These are phyloP conservation scores for Masticophis lateralis DNA, from an alignment of 2,797 vertebrate genomes.

Conservation along the genomic window DNA sequence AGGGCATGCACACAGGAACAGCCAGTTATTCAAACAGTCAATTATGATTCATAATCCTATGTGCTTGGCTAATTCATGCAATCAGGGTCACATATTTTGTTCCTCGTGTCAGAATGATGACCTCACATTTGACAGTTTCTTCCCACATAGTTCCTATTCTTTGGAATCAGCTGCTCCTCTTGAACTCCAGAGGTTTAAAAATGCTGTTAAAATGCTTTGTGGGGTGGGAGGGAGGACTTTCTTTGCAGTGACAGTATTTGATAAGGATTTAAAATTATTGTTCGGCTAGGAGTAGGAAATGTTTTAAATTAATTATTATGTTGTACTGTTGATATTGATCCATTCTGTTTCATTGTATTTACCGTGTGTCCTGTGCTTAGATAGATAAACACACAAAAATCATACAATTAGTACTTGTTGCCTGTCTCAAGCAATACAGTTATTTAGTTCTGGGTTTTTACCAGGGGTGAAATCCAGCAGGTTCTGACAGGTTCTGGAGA, in stretches of 20 bases:
- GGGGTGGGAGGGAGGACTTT: not conserved
- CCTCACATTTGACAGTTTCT: not conserved
- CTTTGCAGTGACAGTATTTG: not conserved
- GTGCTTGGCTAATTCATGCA: not conserved
- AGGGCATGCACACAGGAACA: not conserved
- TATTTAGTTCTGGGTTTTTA: not conserved
- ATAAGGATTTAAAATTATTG: not conserved
- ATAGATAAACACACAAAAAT: not conserved
- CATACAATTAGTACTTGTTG: not conserved
- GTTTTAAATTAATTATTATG: not conserved
- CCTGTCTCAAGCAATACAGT: not conserved
- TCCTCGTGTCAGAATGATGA: not conserved
- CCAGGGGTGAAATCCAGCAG: too few species aligned
- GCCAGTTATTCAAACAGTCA: not conserved
- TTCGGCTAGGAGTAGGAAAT: not conserved
- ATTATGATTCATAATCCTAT: not conserved
- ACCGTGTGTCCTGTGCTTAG: not conserved
- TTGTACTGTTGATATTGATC: not conserved
- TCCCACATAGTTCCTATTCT: not conserved
- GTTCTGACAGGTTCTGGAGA: too few species aligned
- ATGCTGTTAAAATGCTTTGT: not conserved
- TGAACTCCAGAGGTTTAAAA: not conserved
- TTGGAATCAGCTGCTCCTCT: not conserved
- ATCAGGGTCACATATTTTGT: not conserved
- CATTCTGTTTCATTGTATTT: not conserved